A percentile compares a stretch with the other conserved stretches of the same genome.
Conservation (phyloP, 2,888 invertebrate genomes). For the Leucophenga maculata region DNA sequence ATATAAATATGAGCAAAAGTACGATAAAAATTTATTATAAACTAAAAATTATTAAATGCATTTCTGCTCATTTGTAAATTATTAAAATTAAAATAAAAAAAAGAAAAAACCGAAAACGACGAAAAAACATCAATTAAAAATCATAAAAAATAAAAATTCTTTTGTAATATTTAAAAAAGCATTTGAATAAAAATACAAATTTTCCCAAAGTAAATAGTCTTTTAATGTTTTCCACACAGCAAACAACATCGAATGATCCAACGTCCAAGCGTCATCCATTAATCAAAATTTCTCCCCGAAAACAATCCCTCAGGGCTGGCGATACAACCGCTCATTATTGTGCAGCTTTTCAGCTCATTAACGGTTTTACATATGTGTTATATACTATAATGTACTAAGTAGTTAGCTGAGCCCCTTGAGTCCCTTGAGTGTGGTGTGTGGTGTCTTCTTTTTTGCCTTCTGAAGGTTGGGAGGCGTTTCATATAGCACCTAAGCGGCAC, state of each 20-base stretch:
- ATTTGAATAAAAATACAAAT: slow-evolving; percentile 22
- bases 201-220: slow-evolving; percentile 8
- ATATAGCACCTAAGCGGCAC: slow-evolving; percentile 8
- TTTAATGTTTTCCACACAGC: slow-evolving; percentile 1
- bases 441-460: background rate
- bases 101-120: background rate
- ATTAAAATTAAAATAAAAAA: slow-evolving; percentile 46
- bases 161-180: background rate
- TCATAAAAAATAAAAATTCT: slow-evolving; percentile 4
- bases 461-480: background rate
- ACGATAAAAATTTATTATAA: slow-evolving; percentile 1
- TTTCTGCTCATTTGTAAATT: slow-evolving; percentile 27
- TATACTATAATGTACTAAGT: background rate
- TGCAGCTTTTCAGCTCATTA: background rate
- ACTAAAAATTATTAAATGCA: background rate
- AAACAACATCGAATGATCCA: background rate
- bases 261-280: background rate
- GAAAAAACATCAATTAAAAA: background rate
- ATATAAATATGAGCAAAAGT: slow-evolving; percentile 52
- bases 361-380: slow-evolving; percentile 5
- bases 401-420: background rate
- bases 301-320: too few relatives aligned
- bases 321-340: background rate
- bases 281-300: background rate
- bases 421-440: background rate